Percentiles rank a stretch among this genome's conserved stretches.
Evolutionary conservation across 2,888 invertebrate genomes (phyloP).

Genomic region (Ceramica pisi): DNA sequence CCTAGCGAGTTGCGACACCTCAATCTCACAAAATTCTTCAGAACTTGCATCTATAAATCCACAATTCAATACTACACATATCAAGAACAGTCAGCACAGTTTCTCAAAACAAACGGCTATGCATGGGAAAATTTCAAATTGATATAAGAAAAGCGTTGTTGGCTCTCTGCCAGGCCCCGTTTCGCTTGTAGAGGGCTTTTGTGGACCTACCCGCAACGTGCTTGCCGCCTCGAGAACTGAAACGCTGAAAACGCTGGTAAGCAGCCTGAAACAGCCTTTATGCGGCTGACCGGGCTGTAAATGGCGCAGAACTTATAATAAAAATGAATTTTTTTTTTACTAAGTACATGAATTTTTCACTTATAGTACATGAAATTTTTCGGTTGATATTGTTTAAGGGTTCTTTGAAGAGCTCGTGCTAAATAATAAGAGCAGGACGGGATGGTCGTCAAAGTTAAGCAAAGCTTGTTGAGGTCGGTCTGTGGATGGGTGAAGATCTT

Average conservation of each 20-base stretch:
- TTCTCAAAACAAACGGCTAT: conserved; percentile 63
- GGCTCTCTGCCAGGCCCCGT: conserved; percentile 76
- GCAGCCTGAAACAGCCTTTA: conserved; percentile 69
- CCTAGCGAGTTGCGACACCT: conserved; percentile 1
- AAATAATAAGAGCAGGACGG: no score
- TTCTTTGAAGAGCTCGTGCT: neutral
- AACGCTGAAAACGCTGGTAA: conserved; percentile 74
- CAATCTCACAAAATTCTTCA: conserved; percentile 23
- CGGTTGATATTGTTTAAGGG: neutral
- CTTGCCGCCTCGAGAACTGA: conserved; percentile 71
- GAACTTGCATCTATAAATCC: neutral
- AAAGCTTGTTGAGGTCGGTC: no score
- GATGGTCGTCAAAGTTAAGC: no score
- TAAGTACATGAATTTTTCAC: no score
- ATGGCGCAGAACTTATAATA: conserved; percentile 38
- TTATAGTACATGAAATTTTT: conserved; percentile 28
- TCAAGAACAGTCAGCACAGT: conserved; percentile 52
- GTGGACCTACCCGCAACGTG: conserved; percentile 66
- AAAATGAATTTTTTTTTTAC: no score
- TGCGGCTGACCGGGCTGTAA: conserved; percentile 63
- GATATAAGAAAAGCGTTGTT: conserved; percentile 73
- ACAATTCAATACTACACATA: conserved; percentile 43
- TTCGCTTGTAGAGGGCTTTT: conserved; percentile 77
- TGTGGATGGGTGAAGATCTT: no score
- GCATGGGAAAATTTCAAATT: conserved; percentile 75